Evolutionary conservation across 2,113 vertebrate genomes (phyloP).

Genomic region (Kryptolebias marmoratus): DNA sequence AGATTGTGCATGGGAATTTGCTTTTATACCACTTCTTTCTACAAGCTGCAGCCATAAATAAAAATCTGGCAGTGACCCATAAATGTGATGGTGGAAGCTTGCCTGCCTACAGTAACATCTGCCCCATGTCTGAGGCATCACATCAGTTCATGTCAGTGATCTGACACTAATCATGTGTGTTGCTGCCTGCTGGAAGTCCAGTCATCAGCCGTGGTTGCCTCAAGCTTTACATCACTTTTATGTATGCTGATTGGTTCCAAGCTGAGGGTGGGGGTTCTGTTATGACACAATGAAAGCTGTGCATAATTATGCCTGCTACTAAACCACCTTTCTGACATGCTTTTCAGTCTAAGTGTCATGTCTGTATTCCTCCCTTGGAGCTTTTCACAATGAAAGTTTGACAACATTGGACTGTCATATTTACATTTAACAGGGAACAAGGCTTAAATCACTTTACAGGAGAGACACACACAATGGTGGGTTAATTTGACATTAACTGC

Average conservation of each 20-base stretch:
- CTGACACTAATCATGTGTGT: constrained; percentile 61
- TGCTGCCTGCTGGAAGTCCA: constrained; percentile 37
- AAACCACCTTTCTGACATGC: neutral
- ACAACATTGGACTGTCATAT: no score
- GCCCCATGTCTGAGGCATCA: constrained; percentile 51
- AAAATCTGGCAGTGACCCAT: constrained; percentile 29
- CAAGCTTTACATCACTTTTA: constrained; percentile 21
- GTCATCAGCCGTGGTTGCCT: constrained; percentile 42
- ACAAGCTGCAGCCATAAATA: constrained; percentile 26
- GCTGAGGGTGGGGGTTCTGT: constrained; percentile 16
- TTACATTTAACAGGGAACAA: no score
- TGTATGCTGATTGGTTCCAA: constrained; percentile 26
- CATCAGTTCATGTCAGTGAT: constrained; percentile 52
- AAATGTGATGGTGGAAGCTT: constrained; percentile 15
- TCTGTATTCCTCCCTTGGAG: neutral
- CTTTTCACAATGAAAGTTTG: neutral
- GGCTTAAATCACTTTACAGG: no score
- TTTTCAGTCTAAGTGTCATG: neutral
- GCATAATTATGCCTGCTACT: constrained; percentile 1
- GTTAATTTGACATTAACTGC: no score
- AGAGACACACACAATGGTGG: no score
- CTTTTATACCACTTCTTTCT: constrained; percentile 8
- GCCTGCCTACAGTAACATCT: constrained; percentile 54
- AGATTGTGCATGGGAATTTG: constrained; percentile 22
- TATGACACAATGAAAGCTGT: constrained; percentile 5